Evolutionary conservation across 2,888 invertebrate species (phyloP).

Genomic region (Rhamnusium bicolor): DNA sequence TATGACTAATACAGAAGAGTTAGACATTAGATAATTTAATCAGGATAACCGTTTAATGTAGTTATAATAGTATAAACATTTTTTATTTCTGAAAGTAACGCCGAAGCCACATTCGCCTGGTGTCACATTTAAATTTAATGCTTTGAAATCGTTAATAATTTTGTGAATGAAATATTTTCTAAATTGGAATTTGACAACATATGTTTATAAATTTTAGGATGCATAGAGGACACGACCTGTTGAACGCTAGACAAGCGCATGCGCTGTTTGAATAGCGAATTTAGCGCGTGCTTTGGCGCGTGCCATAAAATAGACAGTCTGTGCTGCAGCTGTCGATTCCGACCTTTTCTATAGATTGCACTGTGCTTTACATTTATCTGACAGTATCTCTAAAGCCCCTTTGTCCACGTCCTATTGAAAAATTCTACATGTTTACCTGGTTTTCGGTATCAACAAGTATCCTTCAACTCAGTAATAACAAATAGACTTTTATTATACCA

Average conservation of each 20-base stretch:
- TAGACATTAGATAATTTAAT: background rate
- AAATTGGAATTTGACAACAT: slow-evolving; percentile 24
- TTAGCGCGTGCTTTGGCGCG: slow-evolving; percentile 57
- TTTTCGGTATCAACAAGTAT: slow-evolving; percentile 51
- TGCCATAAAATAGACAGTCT: slow-evolving; percentile 50
- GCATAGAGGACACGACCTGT: slow-evolving; percentile 49
- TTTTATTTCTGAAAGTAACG: background rate
- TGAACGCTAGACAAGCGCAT: slow-evolving; percentile 48
- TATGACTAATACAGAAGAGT: background rate
- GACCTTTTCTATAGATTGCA: too few relatives aligned
- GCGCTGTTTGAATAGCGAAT: slow-evolving; percentile 50
- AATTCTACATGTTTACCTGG: slow-evolving; percentile 49
- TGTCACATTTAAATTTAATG: background rate
- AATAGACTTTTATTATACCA: slow-evolving; percentile 46
- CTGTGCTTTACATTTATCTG: slow-evolving; percentile 56
- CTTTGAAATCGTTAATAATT: background rate
- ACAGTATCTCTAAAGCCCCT: slow-evolving; percentile 53
- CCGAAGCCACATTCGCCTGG: background rate
- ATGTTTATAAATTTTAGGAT: slow-evolving; percentile 10
- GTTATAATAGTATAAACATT: background rate
- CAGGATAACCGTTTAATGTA: background rate
- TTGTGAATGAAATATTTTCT: slow-evolving; percentile 10
- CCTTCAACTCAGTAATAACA: slow-evolving; percentile 36
- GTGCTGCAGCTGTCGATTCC: slow-evolving; percentile 56
- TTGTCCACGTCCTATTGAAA: slow-evolving; percentile 52